A percentile compares a stretch with the other conserved stretches of the same genome.
phyloP scores from a whole-genome alignment of 2,888 invertebrate species.

The Zhuqinia jingwanae region DNA sequence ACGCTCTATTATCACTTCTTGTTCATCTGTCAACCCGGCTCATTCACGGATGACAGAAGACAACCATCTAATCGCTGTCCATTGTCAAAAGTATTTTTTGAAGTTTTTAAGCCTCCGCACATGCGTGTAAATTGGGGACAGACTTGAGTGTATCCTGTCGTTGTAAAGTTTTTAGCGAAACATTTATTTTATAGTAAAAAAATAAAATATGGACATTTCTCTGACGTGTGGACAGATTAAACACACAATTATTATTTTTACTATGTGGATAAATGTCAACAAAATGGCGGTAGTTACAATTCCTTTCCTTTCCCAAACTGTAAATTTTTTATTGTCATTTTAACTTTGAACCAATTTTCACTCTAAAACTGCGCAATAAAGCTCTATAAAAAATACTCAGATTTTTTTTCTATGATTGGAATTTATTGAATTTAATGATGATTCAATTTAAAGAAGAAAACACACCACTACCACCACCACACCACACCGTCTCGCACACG shows the following conservation, averaged over 20 bases:
- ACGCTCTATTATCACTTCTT: conserved; percentile 34
- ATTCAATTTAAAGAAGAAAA: background rate
- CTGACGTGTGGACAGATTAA: conserved; percentile 48
- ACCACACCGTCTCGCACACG: background rate
- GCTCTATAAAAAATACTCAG: background rate
- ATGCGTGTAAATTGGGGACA: background rate
- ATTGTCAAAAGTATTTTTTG: conserved; percentile 9
- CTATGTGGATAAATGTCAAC: background rate
- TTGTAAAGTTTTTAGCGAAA: background rate
- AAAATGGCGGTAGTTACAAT: background rate
- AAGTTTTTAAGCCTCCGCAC: background rate
- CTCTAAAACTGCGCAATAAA: conserved; percentile 17
- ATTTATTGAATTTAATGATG: background rate
- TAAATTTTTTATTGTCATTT: conserved; percentile 22
- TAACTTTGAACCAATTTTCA: conserved; percentile 37
- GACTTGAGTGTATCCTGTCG: too few relatives aligned
- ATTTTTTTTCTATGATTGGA: background rate
- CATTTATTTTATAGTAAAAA: background rate
- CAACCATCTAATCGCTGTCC: background rate
- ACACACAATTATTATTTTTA: conserved; percentile 7
- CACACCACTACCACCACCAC: background rate
- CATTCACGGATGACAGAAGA: conserved; percentile 23
- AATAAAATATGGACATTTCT: conserved; percentile 22
- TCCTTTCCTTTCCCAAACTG: conserved; percentile 14
- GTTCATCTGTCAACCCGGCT: conserved; percentile 33